phyloP scores from a whole-genome alignment of 1,140 invertebrate genomes.

The Drosophila auraria region DNA sequence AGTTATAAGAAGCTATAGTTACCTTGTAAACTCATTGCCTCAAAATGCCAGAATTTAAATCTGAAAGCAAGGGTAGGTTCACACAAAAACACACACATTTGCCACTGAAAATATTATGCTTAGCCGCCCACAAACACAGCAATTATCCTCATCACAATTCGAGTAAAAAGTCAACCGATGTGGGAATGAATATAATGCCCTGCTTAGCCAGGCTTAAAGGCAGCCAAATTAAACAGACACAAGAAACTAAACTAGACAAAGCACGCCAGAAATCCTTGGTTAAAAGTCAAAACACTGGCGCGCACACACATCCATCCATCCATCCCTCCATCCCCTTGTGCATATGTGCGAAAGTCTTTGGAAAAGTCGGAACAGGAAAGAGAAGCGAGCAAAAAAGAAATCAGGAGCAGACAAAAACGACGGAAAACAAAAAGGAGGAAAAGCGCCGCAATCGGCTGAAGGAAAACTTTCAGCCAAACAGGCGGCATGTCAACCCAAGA shows the following conservation, averaged over 20 bases:
- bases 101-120: conserved; percentile 27
- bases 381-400: conserved; percentile 9
- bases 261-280: conserved; percentile 39
- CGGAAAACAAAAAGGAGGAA: conserved; percentile 47
- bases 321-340: not conserved
- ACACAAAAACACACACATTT: conserved; percentile 8
- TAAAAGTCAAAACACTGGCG: conserved; percentile 51
- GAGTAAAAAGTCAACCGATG: conserved; percentile 28
- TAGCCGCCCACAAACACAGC: conserved; percentile 11
- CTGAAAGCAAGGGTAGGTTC: not conserved
- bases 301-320: conserved; percentile 12
- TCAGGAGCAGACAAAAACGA: conserved; percentile 9
- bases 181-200: conserved; percentile 43
- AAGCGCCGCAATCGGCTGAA: conserved; percentile 25
- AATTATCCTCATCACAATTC: conserved; percentile 38
- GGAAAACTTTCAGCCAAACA: conserved; percentile 54
- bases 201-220: conserved; percentile 39
- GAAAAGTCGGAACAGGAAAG: conserved; percentile 7
- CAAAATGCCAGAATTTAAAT: not conserved
- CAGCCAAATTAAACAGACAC: conserved; percentile 29
- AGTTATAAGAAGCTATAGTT: too few species aligned
- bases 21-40: not conserved
- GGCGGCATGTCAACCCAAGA: conserved; percentile 50
- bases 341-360: conserved; percentile 24
- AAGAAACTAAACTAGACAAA: conserved; percentile 48